Evolutionary conservation across 2,797 vertebrate species (phyloP).

Genomic region (Clarias fuscus): DNA sequence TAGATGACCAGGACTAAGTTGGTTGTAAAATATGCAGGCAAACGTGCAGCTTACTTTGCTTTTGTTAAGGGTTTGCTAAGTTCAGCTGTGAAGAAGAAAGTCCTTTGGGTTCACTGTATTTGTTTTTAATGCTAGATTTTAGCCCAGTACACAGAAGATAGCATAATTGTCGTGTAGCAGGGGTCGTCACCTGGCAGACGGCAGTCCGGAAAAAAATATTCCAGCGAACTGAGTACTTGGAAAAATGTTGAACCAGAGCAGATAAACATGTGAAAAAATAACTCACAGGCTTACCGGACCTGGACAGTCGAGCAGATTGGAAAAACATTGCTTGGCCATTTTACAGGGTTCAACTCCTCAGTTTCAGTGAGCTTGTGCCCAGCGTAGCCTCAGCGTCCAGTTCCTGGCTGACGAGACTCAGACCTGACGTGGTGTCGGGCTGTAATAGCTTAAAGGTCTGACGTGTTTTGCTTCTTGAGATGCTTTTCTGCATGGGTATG

Average conservation of each 20-base stretch:
- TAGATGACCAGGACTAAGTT: slow-evolving; percentile 28
- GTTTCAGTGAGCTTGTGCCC: neutral
- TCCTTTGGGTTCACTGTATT: neutral
- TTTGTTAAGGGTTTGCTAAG: neutral
- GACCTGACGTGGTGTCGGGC: neutral
- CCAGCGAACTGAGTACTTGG: neutral
- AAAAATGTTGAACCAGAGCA: neutral
- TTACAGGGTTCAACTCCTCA: neutral
- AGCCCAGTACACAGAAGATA: neutral
- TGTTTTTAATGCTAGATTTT: neutral
- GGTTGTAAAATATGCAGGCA: slow-evolving; percentile 13
- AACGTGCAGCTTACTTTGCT: neutral
- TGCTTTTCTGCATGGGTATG: neutral
- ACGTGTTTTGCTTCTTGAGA: neutral
- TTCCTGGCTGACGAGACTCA: neutral
- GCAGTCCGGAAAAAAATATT: neutral
- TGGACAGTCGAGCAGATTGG: neutral
- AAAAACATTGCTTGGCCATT: neutral
- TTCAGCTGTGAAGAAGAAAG: neutral
- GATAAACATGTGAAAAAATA: slow-evolving; percentile 17
- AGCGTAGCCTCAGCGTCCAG: neutral
- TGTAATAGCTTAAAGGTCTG: neutral
- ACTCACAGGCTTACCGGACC: neutral
- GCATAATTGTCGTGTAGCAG: neutral
- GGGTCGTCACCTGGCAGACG: neutral